A percentile compares a stretch with the other conserved stretches of the same genome.
phyloP scores from a whole-genome alignment of 1,140 invertebrate species.

The Tetranychus urticae region DNA sequence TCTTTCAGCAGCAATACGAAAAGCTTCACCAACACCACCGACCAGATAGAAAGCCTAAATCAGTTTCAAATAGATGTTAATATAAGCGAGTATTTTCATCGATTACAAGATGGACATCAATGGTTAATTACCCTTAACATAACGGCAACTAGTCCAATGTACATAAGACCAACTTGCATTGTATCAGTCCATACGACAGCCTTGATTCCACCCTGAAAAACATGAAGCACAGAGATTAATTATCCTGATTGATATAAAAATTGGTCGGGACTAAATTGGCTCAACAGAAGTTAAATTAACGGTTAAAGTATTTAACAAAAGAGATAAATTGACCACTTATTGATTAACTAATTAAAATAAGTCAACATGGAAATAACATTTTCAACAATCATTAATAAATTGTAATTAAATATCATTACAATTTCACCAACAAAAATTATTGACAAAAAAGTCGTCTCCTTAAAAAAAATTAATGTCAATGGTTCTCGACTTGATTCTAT shows the following conservation, averaged over 20 bases:
- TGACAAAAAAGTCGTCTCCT: no score
- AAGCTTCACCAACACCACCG: slow-evolving; percentile 16
- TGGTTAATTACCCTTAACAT: slow-evolving; percentile 6
- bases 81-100: not conserved
- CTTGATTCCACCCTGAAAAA: slow-evolving; percentile 25
- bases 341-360: no score
- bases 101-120: not conserved
- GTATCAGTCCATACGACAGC: slow-evolving; percentile 27
- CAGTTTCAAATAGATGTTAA: not conserved
- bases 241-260: no score
- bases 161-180: slow-evolving; percentile 24
- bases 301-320: no score
- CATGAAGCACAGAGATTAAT: not conserved
- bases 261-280: not conserved
- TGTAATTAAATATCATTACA: no score
- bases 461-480: no score
- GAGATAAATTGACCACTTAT: no score
- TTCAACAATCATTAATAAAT: no score
- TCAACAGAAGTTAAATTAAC: no score
- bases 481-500: no score
- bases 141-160: slow-evolving; percentile 15
- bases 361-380: no score
- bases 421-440: no score
- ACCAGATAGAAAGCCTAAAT: slow-evolving; percentile 14
- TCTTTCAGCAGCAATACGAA: slow-evolving; percentile 8